Percentiles rank a stretch among this genome's conserved stretches.
Conservation (phyloP, 1,140 invertebrate genomes). For the Trissolcus basalis region DNA sequence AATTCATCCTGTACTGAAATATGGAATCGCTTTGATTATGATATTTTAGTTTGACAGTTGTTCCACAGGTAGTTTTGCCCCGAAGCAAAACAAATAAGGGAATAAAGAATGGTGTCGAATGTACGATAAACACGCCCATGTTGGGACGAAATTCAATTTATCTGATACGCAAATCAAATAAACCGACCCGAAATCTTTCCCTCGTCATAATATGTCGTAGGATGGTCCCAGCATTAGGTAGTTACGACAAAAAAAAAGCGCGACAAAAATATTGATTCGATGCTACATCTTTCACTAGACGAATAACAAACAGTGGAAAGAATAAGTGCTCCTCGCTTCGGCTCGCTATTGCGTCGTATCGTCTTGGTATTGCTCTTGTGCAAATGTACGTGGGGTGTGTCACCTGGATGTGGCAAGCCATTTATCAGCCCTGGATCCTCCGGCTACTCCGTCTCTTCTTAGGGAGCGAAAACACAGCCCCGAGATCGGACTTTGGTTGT, state of each 20-base stretch:
- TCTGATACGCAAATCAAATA: constrained; percentile 27
- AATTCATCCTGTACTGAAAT: constrained; percentile 71
- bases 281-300: constrained; percentile 27
- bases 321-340: constrained; percentile 60
- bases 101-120: background rate
- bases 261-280: constrained; percentile 27
- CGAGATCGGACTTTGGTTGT: constrained; percentile 56
- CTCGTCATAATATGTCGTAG: constrained; percentile 13
- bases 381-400: constrained; percentile 62
- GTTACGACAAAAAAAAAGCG: constrained; percentile 12
- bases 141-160: constrained; percentile 11
- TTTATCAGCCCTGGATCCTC: constrained; percentile 58
- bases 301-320: constrained; percentile 55
- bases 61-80: too few species aligned
- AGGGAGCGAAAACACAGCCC: constrained; percentile 57
- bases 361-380: constrained; percentile 59
- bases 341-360: constrained; percentile 63
- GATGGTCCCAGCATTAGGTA: constrained; percentile 23
- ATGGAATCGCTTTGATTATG: constrained; percentile 12
- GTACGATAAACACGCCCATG: background rate
- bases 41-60: background rate
- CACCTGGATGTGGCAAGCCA: constrained; percentile 65
- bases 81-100: background rate
- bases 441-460: constrained; percentile 47
- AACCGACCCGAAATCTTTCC: constrained; percentile 7